A percentile compares a stretch with the other conserved stretches of the same genome.
These are phyloP conservation scores for Anaspis maculata DNA, from an alignment of 2,888 invertebrate genomes.

Conservation along the genomic window DNA sequence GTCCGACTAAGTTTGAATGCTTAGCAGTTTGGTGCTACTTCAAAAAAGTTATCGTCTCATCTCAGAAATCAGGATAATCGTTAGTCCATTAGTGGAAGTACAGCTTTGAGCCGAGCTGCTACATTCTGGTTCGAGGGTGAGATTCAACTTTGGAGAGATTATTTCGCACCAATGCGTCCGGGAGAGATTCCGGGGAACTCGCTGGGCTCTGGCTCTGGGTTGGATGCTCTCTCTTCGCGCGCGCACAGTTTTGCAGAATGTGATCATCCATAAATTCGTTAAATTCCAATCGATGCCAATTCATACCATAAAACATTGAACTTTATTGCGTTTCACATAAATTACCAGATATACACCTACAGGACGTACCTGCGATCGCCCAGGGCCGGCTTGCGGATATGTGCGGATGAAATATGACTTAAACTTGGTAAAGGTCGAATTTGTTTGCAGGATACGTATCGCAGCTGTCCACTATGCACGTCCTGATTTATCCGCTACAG, in stretches of 20 bases:
- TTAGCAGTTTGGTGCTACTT: constrained; percentile 26
- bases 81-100: constrained; percentile 36
- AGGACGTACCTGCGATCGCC: too few relatives aligned
- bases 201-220: too few relatives aligned
- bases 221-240: background rate
- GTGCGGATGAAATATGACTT: too few relatives aligned
- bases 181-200: constrained; percentile 21
- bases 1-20: constrained; percentile 21
- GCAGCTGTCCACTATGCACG: too few relatives aligned
- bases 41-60: constrained; percentile 31
- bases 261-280: constrained; percentile 23
- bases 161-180: constrained; percentile 30
- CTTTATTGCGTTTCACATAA: constrained; percentile 11
- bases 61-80: constrained; percentile 37
- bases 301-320: constrained; percentile 14
- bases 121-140: constrained; percentile 22
- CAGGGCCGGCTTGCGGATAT: too few relatives aligned
- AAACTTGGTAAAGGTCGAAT: too few relatives aligned
- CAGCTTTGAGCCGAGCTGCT: constrained; percentile 26
- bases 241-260: constrained; percentile 24
- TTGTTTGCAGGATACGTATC: too few relatives aligned
- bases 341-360: constrained; percentile 2
- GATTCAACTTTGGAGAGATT: constrained; percentile 29
- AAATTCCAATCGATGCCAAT: constrained; percentile 19
- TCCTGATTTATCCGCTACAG: too few relatives aligned